Evolutionary conservation across 1,140 invertebrate genomes (phyloP).

Genomic region (Bombyx mori): DNA sequence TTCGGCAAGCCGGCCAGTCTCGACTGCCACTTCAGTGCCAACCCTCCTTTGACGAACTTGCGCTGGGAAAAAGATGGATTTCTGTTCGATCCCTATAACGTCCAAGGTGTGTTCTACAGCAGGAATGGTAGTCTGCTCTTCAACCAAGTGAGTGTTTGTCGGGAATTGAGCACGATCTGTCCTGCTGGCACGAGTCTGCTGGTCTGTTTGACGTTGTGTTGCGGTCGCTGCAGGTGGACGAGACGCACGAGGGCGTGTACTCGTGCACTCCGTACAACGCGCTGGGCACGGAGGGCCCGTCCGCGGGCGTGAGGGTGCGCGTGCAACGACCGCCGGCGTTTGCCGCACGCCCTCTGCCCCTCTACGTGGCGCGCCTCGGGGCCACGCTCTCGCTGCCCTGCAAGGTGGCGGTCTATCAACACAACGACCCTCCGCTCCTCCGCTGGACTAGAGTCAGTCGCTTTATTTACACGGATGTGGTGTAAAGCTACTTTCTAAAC

Average conservation of each 20-base stretch:
- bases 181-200: neutral
- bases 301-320: constrained; percentile 88
- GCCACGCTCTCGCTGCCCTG: constrained; percentile 88
- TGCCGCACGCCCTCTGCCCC: constrained; percentile 80
- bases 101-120: constrained; percentile 86
- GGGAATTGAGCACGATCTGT: neutral
- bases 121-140: constrained; percentile 91
- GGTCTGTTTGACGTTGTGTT: neutral
- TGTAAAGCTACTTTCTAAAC: neutral
- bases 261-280: constrained; percentile 94
- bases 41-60: constrained; percentile 92
- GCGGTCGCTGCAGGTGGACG: constrained; percentile 73
- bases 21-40: constrained; percentile 93
- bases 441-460: constrained; percentile 86
- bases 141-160: constrained; percentile 68
- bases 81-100: constrained; percentile 92
- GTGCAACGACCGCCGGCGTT: constrained; percentile 89
- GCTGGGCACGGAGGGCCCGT: constrained; percentile 88
- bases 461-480: neutral
- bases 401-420: constrained; percentile 75
- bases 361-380: constrained; percentile 87
- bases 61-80: constrained; percentile 96
- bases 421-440: constrained; percentile 81
- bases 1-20: constrained; percentile 91
- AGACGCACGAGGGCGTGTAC: constrained; percentile 85